Base-by-base conservation (phyloP, 2,113 vertebrate genomes). In the Lepisosteus oculatus region DNA sequence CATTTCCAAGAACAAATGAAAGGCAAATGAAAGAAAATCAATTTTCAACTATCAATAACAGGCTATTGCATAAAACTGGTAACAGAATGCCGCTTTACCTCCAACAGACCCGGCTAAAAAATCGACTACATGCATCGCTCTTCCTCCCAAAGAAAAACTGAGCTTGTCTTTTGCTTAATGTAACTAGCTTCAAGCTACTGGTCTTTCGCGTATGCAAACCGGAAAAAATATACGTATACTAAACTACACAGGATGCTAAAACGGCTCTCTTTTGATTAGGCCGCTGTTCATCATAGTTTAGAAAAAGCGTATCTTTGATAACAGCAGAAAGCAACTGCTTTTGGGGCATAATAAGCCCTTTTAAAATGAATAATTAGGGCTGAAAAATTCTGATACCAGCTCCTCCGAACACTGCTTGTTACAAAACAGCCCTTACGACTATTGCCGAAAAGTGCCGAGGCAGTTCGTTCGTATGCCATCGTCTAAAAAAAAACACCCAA, bases 81-180 rank as follows among this genome's bases (percentile, higher is more conserved):
- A 59, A 59, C 12, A 59, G 12, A 14, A 59, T 2, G n/a, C 57
- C 8, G 41, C 5, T 0, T 87, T 92, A 99, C 97, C 97, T 96
- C 95, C 97, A 3, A 97, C 84, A 55, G 96, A 97, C 74, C 97
- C 97, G 2, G 96, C 96, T 73, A 96, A 78, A 85, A 99, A 98
- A 87, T 99, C 92, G 4, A 75, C 93, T 77, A 97, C 89, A 80
- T 92, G 80, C 91, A 93, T 92, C 74, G 69, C 78, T 69, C 54
- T 61, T 71, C 43, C 56, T 54, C 61, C 2, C 3, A 29, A 8
- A 13, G 55, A 57, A 41, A 13, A 43, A n/a, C 47, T 45, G 8
- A 43, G 8, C 14, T 43, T 66, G 43, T n/a, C 56, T 55, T 11
- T 4, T 42, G 45, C 42, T 68, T 65, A 57, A 65, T 69, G 61